Evolutionary conservation across 2,113 vertebrate genomes (phyloP).

Genomic region (Pygoscelis antarcticus): DNA sequence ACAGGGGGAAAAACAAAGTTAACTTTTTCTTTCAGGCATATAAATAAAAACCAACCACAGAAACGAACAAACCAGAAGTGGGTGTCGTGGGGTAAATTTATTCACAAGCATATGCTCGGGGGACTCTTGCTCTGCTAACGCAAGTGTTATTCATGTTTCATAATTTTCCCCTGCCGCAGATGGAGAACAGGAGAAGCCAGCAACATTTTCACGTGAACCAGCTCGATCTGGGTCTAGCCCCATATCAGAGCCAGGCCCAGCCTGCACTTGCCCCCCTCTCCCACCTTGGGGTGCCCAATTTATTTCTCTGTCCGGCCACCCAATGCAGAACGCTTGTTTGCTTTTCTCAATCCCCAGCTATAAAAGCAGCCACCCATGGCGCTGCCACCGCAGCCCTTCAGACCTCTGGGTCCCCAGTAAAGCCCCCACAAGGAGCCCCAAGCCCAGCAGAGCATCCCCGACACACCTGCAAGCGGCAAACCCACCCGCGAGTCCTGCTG

Average conservation of each 20-base stretch:
- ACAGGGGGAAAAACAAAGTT: background rate
- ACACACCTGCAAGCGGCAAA: too few species aligned
- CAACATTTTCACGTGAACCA: rapidly evolving
- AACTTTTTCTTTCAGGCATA: background rate
- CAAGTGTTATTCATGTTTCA: background rate
- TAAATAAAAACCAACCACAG: background rate
- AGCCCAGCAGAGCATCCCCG: background rate
- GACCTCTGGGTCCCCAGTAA: background rate
- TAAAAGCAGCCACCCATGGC: background rate
- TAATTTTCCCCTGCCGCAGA: background rate
- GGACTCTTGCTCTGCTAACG: background rate
- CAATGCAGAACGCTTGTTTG: background rate
- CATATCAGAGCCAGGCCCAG: background rate
- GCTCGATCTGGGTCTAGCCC: rapidly evolving
- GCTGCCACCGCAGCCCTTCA: too few species aligned
- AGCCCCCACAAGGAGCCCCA: background rate
- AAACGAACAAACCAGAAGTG: background rate
- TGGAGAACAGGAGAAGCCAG: rapidly evolving
- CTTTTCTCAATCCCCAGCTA: background rate
- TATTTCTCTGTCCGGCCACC: background rate
- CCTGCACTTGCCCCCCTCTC: background rate
- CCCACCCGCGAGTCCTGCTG: rapidly evolving
- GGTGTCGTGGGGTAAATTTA: background rate
- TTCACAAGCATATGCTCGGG: rapidly evolving
- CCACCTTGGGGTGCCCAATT: background rate